A percentile compares a stretch with the other conserved stretches of the same genome.
Conservation (phyloP, 2,888 invertebrate species). For the Drosophila dives region DNA sequence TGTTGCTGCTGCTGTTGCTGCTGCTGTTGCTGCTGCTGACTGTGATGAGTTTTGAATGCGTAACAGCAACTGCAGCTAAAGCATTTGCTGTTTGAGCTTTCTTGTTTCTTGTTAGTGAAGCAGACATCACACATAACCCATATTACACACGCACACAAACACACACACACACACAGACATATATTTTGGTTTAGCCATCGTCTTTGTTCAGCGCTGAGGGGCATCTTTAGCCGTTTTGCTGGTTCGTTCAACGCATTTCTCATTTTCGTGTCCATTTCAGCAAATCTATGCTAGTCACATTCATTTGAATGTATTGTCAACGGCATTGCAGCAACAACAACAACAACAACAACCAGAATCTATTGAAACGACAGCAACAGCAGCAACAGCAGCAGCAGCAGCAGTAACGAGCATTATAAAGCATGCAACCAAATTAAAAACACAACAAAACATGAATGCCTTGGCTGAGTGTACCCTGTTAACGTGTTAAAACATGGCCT, state of each 20-base stretch:
- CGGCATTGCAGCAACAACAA: constrained; percentile 41
- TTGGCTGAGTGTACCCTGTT: neutral
- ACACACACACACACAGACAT: constrained; percentile 1
- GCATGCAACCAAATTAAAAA: constrained; percentile 75
- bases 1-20: constrained; percentile 35
- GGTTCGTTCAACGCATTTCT: constrained; percentile 81
- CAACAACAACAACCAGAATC: constrained; percentile 17
- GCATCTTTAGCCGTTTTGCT: constrained; percentile 67
- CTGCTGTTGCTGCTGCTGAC: constrained; percentile 46
- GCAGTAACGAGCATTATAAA: constrained; percentile 67
- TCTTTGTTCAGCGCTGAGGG: constrained; percentile 26
- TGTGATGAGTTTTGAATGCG: constrained; percentile 75
- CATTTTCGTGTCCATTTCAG: constrained; percentile 79
- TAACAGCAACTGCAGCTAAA: constrained; percentile 49
- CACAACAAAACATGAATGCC: neutral
- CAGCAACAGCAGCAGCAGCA: constrained; percentile 20
- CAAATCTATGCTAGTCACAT: constrained; percentile 46
- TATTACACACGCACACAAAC: constrained; percentile 1
- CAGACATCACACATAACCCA: constrained; percentile 5
- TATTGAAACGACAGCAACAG: constrained; percentile 12
- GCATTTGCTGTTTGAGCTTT: constrained; percentile 41
- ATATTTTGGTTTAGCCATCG: constrained; percentile 22
- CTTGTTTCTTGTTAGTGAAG: constrained; percentile 50
- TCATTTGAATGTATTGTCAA: constrained; percentile 76
- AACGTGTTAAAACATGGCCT: neutral